Evolutionary conservation across 2,888 invertebrate genomes (phyloP), one percentile per base, ranked within the genome.

Genomic region (Eurytoma californica): DNA sequence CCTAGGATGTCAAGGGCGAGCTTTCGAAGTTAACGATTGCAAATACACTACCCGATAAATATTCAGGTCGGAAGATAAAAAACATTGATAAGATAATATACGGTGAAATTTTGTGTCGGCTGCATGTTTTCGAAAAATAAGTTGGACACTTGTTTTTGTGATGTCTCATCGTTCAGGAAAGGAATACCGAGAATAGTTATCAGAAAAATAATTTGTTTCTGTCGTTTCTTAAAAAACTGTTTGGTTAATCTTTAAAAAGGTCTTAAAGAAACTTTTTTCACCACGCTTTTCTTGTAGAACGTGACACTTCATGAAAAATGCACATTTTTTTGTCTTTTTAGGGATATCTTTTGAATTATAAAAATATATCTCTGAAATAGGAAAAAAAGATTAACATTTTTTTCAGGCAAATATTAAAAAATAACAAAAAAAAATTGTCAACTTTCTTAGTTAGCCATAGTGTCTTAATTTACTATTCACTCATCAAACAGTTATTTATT

Each of bases 81-180:
- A 47, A 74, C 30, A 72, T 58, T 55, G 74, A 75, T 79, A 72
- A 75, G 75, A 72, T 72, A 79, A 47, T 13, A 49, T 61, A 68
- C 69, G 58, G 60, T 68, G 58, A 70, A 70, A 49, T 74, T 74
- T 78, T 51, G 51, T 74, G 66, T 60, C 39, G 65, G 72, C 55
- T 60, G 28, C 53, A 18, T 53, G n/a, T 24, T n/a, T 30, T 20
- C 53, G 53, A 79, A 66, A 70, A 74, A 73, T 73, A 79, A 69
- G 9, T 39, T 60, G 7, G 3, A 24, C 24, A 58, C 24, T 47
- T 63, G 63, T 51, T 72, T 65, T 65, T 18, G 30, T 49, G 1
- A 4, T 49, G 30, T 51, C 28, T 72, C 55, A 72, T 72, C 30
- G 60, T 0, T 60, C 61, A 61, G 24, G 24, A 24, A 20, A 66